Percentiles rank a stretch among this genome's conserved stretches.
These are phyloP conservation scores for Esox masquinongy DNA, from an alignment of 2,797 vertebrate genomes.

Conservation along the genomic window DNA sequence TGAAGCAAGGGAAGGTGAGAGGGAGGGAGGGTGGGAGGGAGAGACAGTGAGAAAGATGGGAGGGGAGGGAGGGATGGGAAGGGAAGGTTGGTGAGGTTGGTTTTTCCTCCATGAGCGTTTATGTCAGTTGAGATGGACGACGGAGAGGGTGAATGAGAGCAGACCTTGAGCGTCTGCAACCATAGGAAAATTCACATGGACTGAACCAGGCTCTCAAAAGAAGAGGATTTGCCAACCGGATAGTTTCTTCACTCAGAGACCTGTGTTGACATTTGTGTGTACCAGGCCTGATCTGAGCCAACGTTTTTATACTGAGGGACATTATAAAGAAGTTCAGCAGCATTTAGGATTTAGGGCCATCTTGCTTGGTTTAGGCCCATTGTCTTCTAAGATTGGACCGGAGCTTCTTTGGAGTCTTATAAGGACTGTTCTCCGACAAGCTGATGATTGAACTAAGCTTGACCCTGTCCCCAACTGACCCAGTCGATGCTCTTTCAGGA, in stretches of 20 bases:
- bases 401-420: background rate
- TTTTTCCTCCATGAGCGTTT: slow-evolving; percentile 54
- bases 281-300: background rate
- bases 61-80: slow-evolving; percentile 49
- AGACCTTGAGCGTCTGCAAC: background rate
- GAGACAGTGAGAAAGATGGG: slow-evolving; percentile 41
- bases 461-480: slow-evolving; percentile 1
- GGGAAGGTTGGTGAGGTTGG: slow-evolving; percentile 49
- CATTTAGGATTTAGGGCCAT: background rate
- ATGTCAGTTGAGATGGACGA: slow-evolving; percentile 58
- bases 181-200: background rate
- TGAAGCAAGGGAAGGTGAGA: slow-evolving; percentile 37
- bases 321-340: background rate
- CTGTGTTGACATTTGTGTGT: no score
- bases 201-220: background rate
- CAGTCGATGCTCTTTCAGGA: background rate
- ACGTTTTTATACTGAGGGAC: background rate
- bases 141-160: slow-evolving; percentile 11
- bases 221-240: no score
- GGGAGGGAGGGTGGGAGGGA: slow-evolving; percentile 11
- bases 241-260: no score
- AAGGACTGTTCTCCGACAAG: background rate
- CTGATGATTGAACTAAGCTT: background rate
- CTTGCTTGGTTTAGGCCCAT: background rate
- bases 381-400: background rate